phyloP scores from a whole-genome alignment of 2,113 vertebrate genomes.

The Athene noctua region DNA sequence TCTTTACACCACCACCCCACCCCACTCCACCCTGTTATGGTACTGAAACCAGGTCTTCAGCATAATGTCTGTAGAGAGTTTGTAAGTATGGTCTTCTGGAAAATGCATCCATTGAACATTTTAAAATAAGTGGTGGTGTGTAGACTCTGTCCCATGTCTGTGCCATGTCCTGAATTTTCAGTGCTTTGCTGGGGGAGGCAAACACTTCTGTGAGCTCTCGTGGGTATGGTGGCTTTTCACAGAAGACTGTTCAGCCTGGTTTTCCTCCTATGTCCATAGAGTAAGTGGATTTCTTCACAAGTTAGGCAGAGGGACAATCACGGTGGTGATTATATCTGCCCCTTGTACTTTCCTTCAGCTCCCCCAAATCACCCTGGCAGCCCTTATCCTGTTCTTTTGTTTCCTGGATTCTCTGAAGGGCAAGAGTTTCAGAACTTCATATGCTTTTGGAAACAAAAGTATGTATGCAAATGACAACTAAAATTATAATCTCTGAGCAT shows the following conservation, averaged over 20 bases:
- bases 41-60: not conserved
- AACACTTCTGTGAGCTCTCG: not conserved
- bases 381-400: not conserved
- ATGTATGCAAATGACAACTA: not conserved
- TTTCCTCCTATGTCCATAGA: not conserved
- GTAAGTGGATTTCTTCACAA: not conserved
- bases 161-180: not conserved
- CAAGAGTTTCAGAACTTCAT: not conserved
- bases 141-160: not conserved
- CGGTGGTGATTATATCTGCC: not conserved
- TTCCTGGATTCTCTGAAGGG: not conserved
- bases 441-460: not conserved
- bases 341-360: not conserved
- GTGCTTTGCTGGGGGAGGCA: not conserved
- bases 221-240: not conserved
- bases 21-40: rapidly evolving
- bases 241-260: not conserved
- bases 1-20: not conserved
- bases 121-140: rapidly evolving
- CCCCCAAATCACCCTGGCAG: not conserved
- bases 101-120: not conserved
- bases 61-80: not conserved
- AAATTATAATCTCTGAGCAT: not conserved
- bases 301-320: not conserved
- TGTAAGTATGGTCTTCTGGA: not conserved